These are phyloP conservation scores for Anarrhichthys ocellatus DNA, from an alignment of 2,113 vertebrate genomes.

Conservation along the genomic window DNA sequence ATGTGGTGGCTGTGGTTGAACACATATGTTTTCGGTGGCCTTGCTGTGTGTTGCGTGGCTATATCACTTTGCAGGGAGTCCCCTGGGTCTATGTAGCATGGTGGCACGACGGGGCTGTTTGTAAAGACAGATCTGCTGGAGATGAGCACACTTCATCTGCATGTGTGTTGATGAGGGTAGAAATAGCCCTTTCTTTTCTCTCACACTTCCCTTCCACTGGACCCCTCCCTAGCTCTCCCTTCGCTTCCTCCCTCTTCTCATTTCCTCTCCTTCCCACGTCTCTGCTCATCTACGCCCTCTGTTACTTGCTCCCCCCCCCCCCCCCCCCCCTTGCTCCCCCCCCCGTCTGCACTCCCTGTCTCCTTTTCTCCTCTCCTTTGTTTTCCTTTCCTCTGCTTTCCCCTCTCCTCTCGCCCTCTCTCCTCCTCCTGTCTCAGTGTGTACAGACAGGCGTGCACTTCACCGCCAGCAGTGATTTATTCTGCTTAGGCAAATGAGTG, in stretches of 20 bases:
- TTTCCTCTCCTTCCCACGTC: conserved; percentile 47
- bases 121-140: conserved; percentile 40
- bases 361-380: conserved; percentile 36
- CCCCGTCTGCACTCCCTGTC: conserved; percentile 26
- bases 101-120: conserved; percentile 23
- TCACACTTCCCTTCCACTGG: background rate
- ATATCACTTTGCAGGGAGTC: conserved; percentile 19
- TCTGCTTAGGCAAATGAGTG: conserved; percentile 81
- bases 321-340: background rate
- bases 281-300: conserved; percentile 16
- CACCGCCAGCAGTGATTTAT: conserved; percentile 78
- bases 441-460: conserved; percentile 69
- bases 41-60: conserved; percentile 29
- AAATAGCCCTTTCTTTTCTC: conserved; percentile 15
- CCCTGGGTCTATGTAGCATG: conserved; percentile 1
- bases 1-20: conserved; percentile 47
- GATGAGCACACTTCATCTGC: conserved; percentile 9
- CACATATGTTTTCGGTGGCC: conserved; percentile 36
- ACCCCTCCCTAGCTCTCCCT: background rate
- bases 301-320: conserved; percentile 12
- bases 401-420: conserved; percentile 19
- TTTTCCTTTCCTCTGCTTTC: conserved; percentile 41
- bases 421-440: conserved; percentile 47
- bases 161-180: conserved; percentile 32
- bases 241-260: conserved; percentile 38